Evolutionary conservation across 2,888 invertebrate genomes (phyloP).

Genomic region (Drosophila meridionalis): DNA sequence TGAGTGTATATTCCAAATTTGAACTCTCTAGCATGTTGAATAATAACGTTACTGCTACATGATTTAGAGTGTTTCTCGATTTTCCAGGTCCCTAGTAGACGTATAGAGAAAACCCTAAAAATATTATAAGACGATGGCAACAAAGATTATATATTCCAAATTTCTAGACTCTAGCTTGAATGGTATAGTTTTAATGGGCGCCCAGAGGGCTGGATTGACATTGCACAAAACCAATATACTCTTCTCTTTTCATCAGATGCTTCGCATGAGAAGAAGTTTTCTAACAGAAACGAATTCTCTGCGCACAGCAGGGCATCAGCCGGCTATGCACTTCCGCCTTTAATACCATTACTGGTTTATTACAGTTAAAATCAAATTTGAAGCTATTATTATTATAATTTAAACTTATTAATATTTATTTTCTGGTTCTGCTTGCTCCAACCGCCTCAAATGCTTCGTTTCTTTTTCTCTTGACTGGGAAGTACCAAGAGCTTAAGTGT

Average conservation of each 20-base stretch:
- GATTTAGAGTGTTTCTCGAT: too few species aligned
- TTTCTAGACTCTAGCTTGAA: too few species aligned
- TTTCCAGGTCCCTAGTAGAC: too few species aligned
- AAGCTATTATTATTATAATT: neutral
- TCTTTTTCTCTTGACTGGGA: slow-evolving; percentile 18
- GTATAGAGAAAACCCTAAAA: too few species aligned
- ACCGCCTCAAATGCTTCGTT: neutral
- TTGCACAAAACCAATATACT: neutral
- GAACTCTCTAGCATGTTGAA: too few species aligned
- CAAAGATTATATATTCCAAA: too few species aligned
- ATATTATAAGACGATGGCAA: too few species aligned
- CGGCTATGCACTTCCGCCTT: neutral
- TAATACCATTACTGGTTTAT: neutral
- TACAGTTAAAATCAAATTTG: slow-evolving; percentile 19
- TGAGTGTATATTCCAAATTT: too few species aligned
- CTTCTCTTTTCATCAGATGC: neutral
- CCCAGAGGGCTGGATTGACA: neutral
- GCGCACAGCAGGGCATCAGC: neutral
- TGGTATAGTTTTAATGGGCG: too few species aligned
- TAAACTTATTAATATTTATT: slow-evolving; percentile 5
- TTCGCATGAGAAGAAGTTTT: neutral
- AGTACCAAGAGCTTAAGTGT: slow-evolving; percentile 21
- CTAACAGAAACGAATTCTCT: neutral
- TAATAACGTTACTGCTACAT: too few species aligned
- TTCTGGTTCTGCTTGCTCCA: slow-evolving; percentile 9